Evolutionary conservation across 2,888 invertebrate genomes (phyloP), one percentile per base, ranked within the genome.

Genomic region (Hymenopus coronatus): DNA sequence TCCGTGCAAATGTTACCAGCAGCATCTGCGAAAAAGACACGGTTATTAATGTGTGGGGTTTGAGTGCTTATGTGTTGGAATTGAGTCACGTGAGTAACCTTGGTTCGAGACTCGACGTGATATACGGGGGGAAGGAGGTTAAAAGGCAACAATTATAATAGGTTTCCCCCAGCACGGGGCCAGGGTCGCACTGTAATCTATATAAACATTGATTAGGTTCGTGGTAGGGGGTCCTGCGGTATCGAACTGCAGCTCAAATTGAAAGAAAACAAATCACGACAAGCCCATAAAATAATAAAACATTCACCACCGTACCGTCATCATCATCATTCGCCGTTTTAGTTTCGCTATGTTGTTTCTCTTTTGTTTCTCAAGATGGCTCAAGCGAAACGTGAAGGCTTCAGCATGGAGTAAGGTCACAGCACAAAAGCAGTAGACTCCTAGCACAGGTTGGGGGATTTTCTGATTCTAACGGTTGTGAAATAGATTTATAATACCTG

Each of bases 261-360:
- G 85, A 85, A 85, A 85, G 85, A 85, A 85, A 85, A 85, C 85
- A 85, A 85, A 85, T 85, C 85, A 85, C n/a, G 85, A 85, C 85
- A 85, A 40, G 85, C 40, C 54, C 85, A 85, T 85, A 85, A 85
- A 40, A 85, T 85, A 85, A 85, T 85, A 85, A 85, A 85, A 85
- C 84, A 84, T 30, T 84, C 84, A 84, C 85, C 85, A 85, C 27
- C 54, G 12, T 46, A 84, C 85, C 85, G 40, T 28, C 54, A 27
- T 46, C 33, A 27, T 25, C 54, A 54, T 46, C 85, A 25, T 46
- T 70, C 54, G 54, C 54, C 54, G 54, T 70, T 70, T 70, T 70
- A 70, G 54, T 70, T 70, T 70, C 54, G 20, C 54, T 15, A 20
- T 54, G 54, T 70, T 70, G 54, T 70, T 70, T 70, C 54, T 70